Evolutionary conservation across 37 sponge, comb jelly and placozoan species (phyloP), one percentile per base, ranked within the genome.

Genomic region (Ephydatia muelleri): DNA sequence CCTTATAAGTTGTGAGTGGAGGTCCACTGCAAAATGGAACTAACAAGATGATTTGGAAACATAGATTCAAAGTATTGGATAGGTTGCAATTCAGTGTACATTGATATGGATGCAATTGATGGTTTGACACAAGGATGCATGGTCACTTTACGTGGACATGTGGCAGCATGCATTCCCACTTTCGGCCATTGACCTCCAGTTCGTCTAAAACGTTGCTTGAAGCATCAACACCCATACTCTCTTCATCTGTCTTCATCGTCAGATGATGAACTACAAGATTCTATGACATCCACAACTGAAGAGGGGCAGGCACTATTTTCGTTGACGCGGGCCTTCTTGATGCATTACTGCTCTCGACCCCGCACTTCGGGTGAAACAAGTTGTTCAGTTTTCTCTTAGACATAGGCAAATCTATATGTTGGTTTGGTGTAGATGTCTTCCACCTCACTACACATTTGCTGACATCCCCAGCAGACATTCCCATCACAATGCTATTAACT

Each of bases 251-350:
- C 57, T 4, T 57, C 57, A 57, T 57, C 57, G 19, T 57, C 57
- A 57, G 57, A 57, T 57, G 57, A 57, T 57, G 57, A 57, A 57
- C 57, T 57, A 57, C 57, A 57, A 57, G 57, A 57, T 57, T 57
- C 57, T 57, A 57, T 57, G 57, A 57, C 57, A 57, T 57, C 6
- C 57, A 57, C 57, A 19, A 57, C 57, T 57, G 57, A 57, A 4
- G 57, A 57, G 57, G 57, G 57, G 57, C 57, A 14, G 57, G 57
- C 57, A 57, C 57, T 57, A 57, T 57, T 57, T 57, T 57, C 57
- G 57, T 57, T 21, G 19, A 57, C 16, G 12, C 57, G 57, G 57
- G 57, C 57, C 57, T 57, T 57, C 57, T 57, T 57, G 57, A 57
- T 57, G 57, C 57, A 57, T 21, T 57, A 57, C 57, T 21, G 19